Percentiles rank a stretch among this genome's conserved stretches.
Conservation (phyloP, 2,797 vertebrate genomes). For the Sebastes diaconus region DNA sequence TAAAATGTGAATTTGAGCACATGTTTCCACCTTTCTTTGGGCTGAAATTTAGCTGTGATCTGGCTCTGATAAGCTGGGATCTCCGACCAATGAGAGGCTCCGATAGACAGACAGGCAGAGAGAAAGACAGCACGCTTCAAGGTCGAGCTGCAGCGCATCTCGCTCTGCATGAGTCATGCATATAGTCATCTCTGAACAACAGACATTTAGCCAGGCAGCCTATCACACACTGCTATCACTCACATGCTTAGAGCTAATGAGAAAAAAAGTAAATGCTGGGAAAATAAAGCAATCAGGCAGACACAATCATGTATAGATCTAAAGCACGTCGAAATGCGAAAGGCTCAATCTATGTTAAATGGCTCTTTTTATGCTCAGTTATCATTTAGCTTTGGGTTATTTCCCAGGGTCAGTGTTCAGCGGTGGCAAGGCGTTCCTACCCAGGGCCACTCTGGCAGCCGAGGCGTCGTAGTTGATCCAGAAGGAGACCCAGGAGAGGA, state of each 20-base stretch:
- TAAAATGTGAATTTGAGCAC: constrained; percentile 16
- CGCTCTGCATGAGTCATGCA: constrained; percentile 76
- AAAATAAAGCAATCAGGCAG: constrained; percentile 44
- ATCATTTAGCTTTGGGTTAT: constrained; percentile 60
- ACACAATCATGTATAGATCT: constrained; percentile 23
- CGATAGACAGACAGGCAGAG: constrained; percentile 65
- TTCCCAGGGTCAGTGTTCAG: constrained; percentile 60
- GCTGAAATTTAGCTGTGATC: constrained; percentile 26
- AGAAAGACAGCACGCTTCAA: constrained; percentile 75
- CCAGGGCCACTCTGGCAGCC: constrained; percentile 97
- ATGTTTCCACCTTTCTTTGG: constrained; percentile 2
- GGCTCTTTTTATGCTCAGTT: constrained; percentile 47
- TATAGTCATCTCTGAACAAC: constrained; percentile 77
- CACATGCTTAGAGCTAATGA: constrained; percentile 71
- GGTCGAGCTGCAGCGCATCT: constrained; percentile 73
- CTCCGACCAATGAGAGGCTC: constrained; percentile 51
- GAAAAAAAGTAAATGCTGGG: constrained; percentile 39
- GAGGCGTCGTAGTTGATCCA: constrained; percentile 99
- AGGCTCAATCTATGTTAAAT: constrained; percentile 42
- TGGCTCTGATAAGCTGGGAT: constrained; percentile 34
- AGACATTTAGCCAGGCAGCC: constrained; percentile 74
- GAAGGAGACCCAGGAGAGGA: constrained; percentile 98
- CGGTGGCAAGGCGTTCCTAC: constrained; percentile 79
- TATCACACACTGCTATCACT: constrained; percentile 72
- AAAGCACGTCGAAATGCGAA: constrained; percentile 8